Evolutionary conservation across 2,113 vertebrate genomes (phyloP).

Genomic region (Xyliphius kryptos): DNA sequence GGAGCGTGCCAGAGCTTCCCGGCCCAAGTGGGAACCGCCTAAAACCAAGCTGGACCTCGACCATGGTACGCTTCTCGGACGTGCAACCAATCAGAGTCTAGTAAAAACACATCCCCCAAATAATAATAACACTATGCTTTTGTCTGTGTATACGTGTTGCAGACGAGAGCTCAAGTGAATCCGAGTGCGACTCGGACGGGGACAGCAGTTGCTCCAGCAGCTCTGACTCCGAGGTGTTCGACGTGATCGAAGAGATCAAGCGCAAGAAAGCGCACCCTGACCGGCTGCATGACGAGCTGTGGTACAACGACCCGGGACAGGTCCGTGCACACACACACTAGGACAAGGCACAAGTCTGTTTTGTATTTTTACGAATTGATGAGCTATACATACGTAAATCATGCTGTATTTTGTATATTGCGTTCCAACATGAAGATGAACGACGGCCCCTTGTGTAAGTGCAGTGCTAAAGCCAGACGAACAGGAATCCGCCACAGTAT

Average conservation of each 20-base stretch:
- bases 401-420: too few species aligned
- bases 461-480: constrained; percentile 90
- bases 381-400: too few species aligned
- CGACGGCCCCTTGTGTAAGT: constrained; percentile 95
- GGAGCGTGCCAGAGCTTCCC: constrained; percentile 77
- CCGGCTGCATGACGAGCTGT: constrained; percentile 92
- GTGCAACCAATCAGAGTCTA: too few species aligned
- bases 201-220: constrained; percentile 88
- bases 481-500: constrained; percentile 97
- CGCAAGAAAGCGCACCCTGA: constrained; percentile 95
- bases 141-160: constrained; percentile 10
- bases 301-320: constrained; percentile 98
- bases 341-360: too few species aligned
- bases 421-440: constrained; percentile 99
- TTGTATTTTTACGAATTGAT: too few species aligned
- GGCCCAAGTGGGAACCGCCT: constrained; percentile 90
- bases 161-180: constrained; percentile 83
- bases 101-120: too few species aligned
- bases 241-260: constrained; percentile 97
- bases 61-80: constrained; percentile 62
- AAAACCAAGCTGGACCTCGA: constrained; percentile 93
- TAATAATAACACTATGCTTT: too few species aligned
- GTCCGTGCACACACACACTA: too few species aligned
- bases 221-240: constrained; percentile 91
- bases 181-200: constrained; percentile 86